These are phyloP conservation scores for Tetanocera ferruginea DNA, from an alignment of 2,888 invertebrate species.

Conservation along the genomic window DNA sequence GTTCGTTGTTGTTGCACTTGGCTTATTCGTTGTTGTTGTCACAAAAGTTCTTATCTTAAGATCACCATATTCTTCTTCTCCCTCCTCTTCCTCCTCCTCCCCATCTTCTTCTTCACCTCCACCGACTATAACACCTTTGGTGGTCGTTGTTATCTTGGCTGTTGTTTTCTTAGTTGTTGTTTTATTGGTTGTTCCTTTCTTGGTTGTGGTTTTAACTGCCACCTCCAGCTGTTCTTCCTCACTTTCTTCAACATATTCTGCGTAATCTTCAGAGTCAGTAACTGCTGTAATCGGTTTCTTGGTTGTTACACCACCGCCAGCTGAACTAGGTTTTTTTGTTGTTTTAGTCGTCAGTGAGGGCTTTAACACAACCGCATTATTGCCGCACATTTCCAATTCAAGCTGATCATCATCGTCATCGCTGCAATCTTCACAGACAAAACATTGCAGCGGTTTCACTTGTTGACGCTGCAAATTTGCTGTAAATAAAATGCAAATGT, in stretches of 20 bases:
- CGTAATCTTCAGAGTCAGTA: slow-evolving; percentile 16
- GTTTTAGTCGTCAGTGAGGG: background rate
- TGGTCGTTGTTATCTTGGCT: background rate
- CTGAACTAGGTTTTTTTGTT: background rate
- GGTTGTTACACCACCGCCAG: too few species aligned
- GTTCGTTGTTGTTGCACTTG: background rate
- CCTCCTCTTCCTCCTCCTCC: background rate
- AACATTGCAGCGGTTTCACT: slow-evolving; percentile 57
- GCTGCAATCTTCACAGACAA: slow-evolving; percentile 58
- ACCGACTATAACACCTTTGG: background rate
- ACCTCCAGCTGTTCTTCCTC: background rate
- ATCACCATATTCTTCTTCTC: background rate
- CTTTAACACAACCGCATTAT: background rate
- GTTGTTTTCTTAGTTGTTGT: background rate
- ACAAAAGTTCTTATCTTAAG: background rate
- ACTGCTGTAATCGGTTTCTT: background rate
- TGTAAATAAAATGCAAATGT: background rate
- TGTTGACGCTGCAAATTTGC: background rate
- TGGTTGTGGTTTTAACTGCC: background rate
- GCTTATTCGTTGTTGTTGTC: background rate
- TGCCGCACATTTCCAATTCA: background rate
- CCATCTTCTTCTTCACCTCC: slow-evolving; percentile 44
- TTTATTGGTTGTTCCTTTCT: background rate
- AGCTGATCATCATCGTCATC: background rate
- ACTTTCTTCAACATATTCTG: background rate